Evolutionary conservation across 1,140 invertebrate species (phyloP).

Genomic region (Sminthurides bifidus): DNA sequence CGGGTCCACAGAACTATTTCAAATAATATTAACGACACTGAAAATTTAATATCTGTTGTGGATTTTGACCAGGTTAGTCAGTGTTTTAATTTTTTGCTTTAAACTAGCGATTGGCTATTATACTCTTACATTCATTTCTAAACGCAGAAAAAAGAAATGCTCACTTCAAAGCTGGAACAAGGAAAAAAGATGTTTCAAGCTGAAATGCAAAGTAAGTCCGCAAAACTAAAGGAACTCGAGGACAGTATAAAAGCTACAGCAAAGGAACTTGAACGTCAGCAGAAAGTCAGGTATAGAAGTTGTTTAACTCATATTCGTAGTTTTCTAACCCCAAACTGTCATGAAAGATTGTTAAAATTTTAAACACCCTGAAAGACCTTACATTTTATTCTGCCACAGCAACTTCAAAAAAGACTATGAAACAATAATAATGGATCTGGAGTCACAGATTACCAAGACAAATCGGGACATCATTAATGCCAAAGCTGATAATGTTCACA

Average conservation of each 20-base stretch:
- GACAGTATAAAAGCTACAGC: neutral
- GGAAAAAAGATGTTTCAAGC: neutral
- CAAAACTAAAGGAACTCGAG: neutral
- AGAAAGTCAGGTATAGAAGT: neutral
- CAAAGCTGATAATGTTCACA: neutral
- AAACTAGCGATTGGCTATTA: neutral
- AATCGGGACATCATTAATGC: neutral
- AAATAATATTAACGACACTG: too few species aligned
- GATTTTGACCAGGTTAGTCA: neutral
- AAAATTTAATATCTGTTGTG: too few species aligned
- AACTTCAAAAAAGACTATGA: constrained; percentile 1
- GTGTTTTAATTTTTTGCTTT: neutral
- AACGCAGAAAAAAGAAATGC: neutral
- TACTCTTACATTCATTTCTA: neutral
- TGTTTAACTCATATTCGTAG: neutral
- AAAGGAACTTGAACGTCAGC: neutral
- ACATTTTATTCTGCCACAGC: neutral
- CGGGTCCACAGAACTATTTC: too few species aligned
- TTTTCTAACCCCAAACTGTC: neutral
- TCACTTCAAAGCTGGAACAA: neutral
- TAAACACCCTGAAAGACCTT: neutral
- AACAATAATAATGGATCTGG: neutral
- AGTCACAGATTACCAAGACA: neutral
- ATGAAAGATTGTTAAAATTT: neutral
- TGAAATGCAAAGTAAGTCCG: neutral